These are phyloP conservation scores for Rhopalosiphum maidis DNA, from an alignment of 1,140 invertebrate species.

Conservation along the genomic window DNA sequence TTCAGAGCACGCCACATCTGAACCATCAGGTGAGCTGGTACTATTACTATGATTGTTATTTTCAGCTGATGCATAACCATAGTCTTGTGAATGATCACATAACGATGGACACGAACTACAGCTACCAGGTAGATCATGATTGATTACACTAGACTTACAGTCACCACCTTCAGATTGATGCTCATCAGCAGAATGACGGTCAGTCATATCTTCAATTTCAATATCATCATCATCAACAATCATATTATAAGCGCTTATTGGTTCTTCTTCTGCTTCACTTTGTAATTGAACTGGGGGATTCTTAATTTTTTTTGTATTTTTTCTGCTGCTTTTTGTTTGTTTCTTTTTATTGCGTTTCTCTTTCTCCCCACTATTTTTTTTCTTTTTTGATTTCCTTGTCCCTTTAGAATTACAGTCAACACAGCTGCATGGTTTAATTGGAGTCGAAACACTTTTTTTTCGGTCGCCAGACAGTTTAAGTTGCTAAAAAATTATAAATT, in stretches of 20 bases:
- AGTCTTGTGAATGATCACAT: conserved; percentile 79
- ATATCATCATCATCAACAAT: conserved; percentile 34
- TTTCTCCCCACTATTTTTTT: conserved; percentile 43
- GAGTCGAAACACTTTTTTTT: conserved; percentile 51
- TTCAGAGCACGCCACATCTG: conserved; percentile 83
- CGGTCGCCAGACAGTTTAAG: conserved; percentile 37
- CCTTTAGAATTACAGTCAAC: conserved; percentile 51
- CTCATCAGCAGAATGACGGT: conserved; percentile 32
- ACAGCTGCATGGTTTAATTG: conserved; percentile 21
- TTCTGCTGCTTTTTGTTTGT: conserved; percentile 28
- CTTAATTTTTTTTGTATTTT: conserved; percentile 52
- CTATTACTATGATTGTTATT: conserved; percentile 68
- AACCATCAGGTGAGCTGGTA: conserved; percentile 80
- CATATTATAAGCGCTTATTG: background rate
- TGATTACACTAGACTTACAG: conserved; percentile 43
- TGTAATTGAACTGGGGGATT: conserved; percentile 32
- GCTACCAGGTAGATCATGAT: conserved; percentile 51
- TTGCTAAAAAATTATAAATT: conserved; percentile 28
- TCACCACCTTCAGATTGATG: conserved; percentile 41
- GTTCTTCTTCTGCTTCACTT: background rate
- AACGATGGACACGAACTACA: conserved; percentile 63
- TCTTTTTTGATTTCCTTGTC: conserved; percentile 52
- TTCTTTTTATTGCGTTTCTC: conserved; percentile 52
- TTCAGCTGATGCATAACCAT: conserved; percentile 81
- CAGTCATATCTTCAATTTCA: conserved; percentile 42